phyloP scores from a whole-genome alignment of 1,140 invertebrate genomes.

The Cotesia vestalis region DNA sequence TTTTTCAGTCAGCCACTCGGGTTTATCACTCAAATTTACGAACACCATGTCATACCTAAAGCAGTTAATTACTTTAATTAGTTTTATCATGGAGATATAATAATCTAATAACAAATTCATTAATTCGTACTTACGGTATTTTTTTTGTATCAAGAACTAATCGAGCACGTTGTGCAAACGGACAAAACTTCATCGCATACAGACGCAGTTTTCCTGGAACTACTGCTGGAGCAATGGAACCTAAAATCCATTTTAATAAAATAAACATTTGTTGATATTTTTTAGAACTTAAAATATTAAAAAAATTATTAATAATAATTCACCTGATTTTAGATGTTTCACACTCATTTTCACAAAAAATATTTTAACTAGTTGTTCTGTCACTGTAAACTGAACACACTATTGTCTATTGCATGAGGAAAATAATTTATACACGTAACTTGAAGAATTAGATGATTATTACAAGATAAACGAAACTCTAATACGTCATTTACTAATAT shows the following conservation, averaged over 20 bases:
- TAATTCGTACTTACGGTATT: constrained; percentile 73
- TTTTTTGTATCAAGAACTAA: constrained; percentile 87
- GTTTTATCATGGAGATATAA: not conserved
- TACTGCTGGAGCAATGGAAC: constrained; percentile 71
- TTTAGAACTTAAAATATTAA: not conserved
- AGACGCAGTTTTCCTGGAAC: constrained; percentile 76
- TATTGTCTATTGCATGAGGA: no score
- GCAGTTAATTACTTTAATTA: not conserved
- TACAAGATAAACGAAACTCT: no score
- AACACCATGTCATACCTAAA: constrained; percentile 84
- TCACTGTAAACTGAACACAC: no score
- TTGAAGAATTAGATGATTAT: no score
- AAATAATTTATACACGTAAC: no score
- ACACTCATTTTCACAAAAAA: not conserved
- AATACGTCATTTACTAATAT: no score
- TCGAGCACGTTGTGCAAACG: constrained; percentile 85
- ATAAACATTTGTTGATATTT: not conserved
- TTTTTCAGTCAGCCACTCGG: constrained; percentile 81
- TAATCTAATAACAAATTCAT: not conserved
- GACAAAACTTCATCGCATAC: constrained; percentile 91
- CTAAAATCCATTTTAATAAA: constrained; percentile 58
- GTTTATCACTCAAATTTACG: constrained; percentile 83
- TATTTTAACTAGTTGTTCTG: no score
- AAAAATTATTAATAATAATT: not conserved
- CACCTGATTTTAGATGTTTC: constrained; percentile 16